Conservation (phyloP, 64 coral and sea anemone species). For the Montipora sp. region DNA sequence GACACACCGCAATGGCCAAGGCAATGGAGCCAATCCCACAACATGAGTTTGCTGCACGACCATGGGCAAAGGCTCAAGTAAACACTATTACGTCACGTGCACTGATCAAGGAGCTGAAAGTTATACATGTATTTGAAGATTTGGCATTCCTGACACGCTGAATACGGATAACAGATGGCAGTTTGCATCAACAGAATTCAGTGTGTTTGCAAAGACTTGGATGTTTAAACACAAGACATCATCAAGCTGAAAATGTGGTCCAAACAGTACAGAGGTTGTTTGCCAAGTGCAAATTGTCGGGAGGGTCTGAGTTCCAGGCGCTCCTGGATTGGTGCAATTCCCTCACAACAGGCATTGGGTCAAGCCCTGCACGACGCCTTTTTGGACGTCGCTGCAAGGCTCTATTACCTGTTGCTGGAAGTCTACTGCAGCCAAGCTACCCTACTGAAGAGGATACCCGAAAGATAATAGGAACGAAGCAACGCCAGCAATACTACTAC, state of each 20-base stretch:
- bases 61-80: constrained; percentile 21
- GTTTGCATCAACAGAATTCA: not conserved
- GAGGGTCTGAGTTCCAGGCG: constrained; percentile 8
- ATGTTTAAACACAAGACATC: constrained; percentile 38
- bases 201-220: constrained; percentile 24
- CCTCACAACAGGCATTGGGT: constrained; percentile 15
- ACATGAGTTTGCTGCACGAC: constrained; percentile 30
- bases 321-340: constrained; percentile 46
- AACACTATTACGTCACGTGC: not conserved
- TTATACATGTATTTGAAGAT: too few relatives aligned
- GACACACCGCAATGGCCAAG: constrained; percentile 29
- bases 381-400: too few relatives aligned
- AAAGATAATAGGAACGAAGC: too few relatives aligned
- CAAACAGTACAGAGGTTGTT: not conserved
- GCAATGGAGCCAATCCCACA: constrained; percentile 34
- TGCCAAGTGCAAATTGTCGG: constrained; percentile 11
- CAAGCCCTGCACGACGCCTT: constrained; percentile 1
- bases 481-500: constrained; percentile 13
- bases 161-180: not conserved
- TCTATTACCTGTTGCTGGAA: too few relatives aligned
- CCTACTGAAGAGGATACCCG: too few relatives aligned
- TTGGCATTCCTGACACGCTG: constrained; percentile 1
- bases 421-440: too few relatives aligned
- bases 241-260: not conserved
- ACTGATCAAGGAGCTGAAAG: constrained; percentile 44